Conservation (phyloP, 2,888 invertebrate genomes). For the Ptycholaimellus sp. region DNA sequence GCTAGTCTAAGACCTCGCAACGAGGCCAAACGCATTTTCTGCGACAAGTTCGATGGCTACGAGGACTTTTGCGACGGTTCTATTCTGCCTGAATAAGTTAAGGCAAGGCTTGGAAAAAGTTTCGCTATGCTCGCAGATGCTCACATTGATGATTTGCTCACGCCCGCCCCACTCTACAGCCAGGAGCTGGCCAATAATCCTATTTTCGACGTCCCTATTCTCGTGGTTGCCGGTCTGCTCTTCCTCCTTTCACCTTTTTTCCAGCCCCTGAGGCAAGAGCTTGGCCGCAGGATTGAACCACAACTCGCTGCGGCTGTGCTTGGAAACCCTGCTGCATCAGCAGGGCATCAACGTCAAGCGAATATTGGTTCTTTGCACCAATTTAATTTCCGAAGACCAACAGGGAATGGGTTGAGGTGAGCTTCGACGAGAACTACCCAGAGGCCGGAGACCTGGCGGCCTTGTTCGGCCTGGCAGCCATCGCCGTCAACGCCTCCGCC, state of each 20-base stretch:
- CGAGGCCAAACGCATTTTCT: conserved; percentile 28
- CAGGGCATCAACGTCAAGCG: conserved; percentile 35
- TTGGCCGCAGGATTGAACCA: conserved; percentile 28
- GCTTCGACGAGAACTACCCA: conserved; percentile 27
- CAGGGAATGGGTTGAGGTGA: too few species aligned
- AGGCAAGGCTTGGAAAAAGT: neutral
- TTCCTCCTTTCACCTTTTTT: neutral
- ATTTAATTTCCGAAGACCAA: too few species aligned
- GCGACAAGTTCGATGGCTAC: conserved; percentile 30
- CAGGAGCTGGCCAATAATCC: conserved; percentile 21
- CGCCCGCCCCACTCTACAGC: conserved; percentile 25
- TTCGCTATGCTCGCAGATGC: conserved; percentile 15
- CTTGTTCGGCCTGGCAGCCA: conserved; percentile 26
- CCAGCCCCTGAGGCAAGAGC: too few species aligned
- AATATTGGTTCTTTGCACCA: too few species aligned
- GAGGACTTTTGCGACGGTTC: conserved; percentile 29
- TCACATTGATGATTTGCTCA: conserved; percentile 26
- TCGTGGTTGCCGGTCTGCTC: conserved; percentile 28
- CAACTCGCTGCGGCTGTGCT: conserved; percentile 25
- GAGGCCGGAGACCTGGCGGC: conserved; percentile 27
- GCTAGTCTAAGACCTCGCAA: conserved; percentile 22
- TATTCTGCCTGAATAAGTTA: neutral
- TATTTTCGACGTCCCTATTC: conserved; percentile 29
- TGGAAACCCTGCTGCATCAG: conserved; percentile 33
- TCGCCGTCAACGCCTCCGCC: conserved; percentile 21